Evolutionary conservation across 2,888 invertebrate species (phyloP), one percentile per base, ranked within the genome.

Genomic region (Eilema caniola): DNA sequence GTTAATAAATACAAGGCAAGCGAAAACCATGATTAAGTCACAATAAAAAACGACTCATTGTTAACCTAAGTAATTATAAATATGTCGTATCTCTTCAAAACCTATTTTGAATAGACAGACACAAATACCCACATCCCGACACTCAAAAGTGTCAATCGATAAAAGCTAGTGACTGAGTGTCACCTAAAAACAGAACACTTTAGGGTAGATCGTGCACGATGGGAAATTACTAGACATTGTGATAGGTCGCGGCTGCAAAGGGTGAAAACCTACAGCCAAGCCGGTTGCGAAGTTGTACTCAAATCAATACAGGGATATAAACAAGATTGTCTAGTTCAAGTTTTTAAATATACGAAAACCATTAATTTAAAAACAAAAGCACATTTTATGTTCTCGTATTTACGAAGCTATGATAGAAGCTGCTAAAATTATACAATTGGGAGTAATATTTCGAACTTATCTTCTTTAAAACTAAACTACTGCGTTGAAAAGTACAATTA

Each of bases 201-300:
- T 82, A 77, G 82, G 80, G 82, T 80, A 79, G 83, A 83, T 83
- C 79, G 69, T 33, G 82, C 71, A 71, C 68, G 67, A 72, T 73
- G 71, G 74, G 67, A 86, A 85, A 81, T 79, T 77, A 83, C 81
- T 88, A 90, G 88, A 89, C 89, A 80, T 93, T 93, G 82, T 80
- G 90, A 88, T 86, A 94, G 93, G 93, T 93, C 91, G 77, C 74
- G 81, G 79, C 71, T 74, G 78, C 73, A 76, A 84, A 86, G 80
- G 79, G 84, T 66, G 79, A 78, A 78, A 82, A 70, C 71, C 76
- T 61, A 64, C 76, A 70, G 65, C 59, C 70, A 60, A 33, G 25
- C 5, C 24, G 25, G 12, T 59, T 24, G 57, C 4, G n/a, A 59
- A 59, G 47, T 28, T 59, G 37, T 25, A 56, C 31, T 61, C 5